phyloP scores from a whole-genome alignment of 2,888 invertebrate species.

The Hermodice carunculata region DNA sequence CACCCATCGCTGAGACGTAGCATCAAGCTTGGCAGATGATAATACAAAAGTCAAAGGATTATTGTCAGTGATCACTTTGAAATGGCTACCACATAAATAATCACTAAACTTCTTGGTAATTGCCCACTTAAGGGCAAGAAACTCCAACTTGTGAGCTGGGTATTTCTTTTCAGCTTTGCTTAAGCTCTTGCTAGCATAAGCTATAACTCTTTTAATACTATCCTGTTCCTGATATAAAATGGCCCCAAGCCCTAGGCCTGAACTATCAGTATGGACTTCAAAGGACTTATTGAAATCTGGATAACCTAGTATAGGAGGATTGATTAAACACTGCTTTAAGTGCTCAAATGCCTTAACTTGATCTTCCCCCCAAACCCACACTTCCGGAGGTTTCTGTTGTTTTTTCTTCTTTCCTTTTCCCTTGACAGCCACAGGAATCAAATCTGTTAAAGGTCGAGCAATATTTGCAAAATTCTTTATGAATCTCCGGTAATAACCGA shows the following conservation, averaged over 20 bases:
- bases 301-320: slow-evolving; percentile 27
- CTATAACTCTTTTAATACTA: too few species aligned
- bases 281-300: slow-evolving; percentile 28
- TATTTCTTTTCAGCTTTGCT: too few species aligned
- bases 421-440: too few species aligned
- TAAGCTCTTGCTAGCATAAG: too few species aligned
- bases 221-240: slow-evolving; percentile 30
- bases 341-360: slow-evolving; percentile 23
- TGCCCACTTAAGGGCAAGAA: too few species aligned
- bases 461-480: slow-evolving; percentile 12
- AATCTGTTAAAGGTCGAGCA: slow-evolving; percentile 9
- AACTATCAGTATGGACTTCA: slow-evolving; percentile 28
- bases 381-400: background rate
- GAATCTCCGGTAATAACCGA: slow-evolving; percentile 8
- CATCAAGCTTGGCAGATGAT: too few species aligned
- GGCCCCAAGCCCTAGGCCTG: slow-evolving; percentile 26
- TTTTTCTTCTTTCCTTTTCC: background rate
- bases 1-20: too few species aligned
- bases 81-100: too few species aligned
- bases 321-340: slow-evolving; percentile 6
- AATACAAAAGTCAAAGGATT: too few species aligned
- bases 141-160: too few species aligned
- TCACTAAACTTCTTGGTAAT: too few species aligned
- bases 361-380: slow-evolving; percentile 12
- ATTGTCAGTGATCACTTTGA: too few species aligned